These are phyloP conservation scores for Lissocephala sabroskyi DNA, from an alignment of 2,888 invertebrate species.

Conservation along the genomic window DNA sequence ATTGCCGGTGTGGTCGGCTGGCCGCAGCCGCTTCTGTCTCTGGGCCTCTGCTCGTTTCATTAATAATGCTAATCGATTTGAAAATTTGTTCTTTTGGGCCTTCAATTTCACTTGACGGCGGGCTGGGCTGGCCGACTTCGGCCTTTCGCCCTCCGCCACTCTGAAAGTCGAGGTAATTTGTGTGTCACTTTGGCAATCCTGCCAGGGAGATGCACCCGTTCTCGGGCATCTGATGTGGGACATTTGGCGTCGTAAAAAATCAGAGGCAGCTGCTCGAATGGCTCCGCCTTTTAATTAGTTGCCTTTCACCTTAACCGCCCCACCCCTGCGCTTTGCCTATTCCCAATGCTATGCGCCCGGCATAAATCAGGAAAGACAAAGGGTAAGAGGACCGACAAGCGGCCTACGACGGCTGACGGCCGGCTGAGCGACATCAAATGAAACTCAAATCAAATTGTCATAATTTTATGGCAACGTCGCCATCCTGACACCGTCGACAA, in stretches of 20 bases:
- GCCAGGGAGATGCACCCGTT: background rate
- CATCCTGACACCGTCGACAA: conserved; percentile 58
- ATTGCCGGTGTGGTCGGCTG: too few species aligned
- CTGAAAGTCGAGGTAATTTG: too few species aligned
- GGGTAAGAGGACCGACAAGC: background rate
- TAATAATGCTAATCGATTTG: conserved; percentile 56
- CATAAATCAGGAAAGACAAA: too few species aligned
- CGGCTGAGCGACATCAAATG: conserved; percentile 63
- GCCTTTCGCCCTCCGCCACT: conserved; percentile 8
- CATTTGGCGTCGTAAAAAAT: conserved; percentile 8
- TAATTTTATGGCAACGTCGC: conserved; percentile 52
- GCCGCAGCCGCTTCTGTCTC: background rate
- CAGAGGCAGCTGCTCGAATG: conserved; percentile 6
- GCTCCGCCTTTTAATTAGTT: conserved; percentile 25
- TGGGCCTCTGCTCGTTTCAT: conserved; percentile 26
- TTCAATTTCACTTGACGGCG: background rate
- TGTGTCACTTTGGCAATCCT: conserved; percentile 2
- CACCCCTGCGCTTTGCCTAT: too few species aligned
- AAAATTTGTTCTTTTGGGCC: conserved; percentile 5
- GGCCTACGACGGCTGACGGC: background rate
- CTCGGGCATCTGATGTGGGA: conserved; percentile 3
- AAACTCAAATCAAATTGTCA: conserved; percentile 69
- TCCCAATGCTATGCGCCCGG: too few species aligned
- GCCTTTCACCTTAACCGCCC: conserved; percentile 9
- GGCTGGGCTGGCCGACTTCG: conserved; percentile 1